phyloP scores from a whole-genome alignment of 1,140 invertebrate species.

The Cyphomyrmex costatus region DNA sequence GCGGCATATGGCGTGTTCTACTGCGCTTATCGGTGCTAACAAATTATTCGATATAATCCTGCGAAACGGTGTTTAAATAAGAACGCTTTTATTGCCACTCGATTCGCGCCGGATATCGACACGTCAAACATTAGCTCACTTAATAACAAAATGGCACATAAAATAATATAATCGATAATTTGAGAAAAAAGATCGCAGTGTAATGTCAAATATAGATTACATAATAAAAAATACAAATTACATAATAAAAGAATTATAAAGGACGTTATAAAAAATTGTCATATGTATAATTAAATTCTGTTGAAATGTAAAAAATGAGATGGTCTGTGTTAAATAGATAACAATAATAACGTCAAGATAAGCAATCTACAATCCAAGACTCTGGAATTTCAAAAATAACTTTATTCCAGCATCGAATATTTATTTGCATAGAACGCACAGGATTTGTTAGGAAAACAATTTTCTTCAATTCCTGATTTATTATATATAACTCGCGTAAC shows the following conservation, averaged over 20 bases:
- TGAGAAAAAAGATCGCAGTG: background rate
- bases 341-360: background rate
- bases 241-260: background rate
- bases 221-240: too few relatives aligned
- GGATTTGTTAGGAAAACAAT: constrained; percentile 40
- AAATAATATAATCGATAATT: constrained; percentile 21
- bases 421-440: constrained; percentile 32
- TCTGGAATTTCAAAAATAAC: background rate
- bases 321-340: background rate
- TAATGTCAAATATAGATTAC: background rate
- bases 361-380: background rate
- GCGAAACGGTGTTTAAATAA: constrained; percentile 46
- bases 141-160: constrained; percentile 4
- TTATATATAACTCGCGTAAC: background rate
- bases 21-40: constrained; percentile 46
- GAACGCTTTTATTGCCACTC: constrained; percentile 54
- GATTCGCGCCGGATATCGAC: constrained; percentile 28
- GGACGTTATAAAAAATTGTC: background rate
- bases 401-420: constrained; percentile 11
- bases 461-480: constrained; percentile 13
- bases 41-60: constrained; percentile 61
- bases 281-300: background rate
- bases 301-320: background rate
- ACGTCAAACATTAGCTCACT: background rate
- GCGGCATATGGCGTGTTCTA: constrained; percentile 49